These are phyloP conservation scores for Aphodius granarius DNA, from an alignment of 2,888 invertebrate species.

Conservation along the genomic window DNA sequence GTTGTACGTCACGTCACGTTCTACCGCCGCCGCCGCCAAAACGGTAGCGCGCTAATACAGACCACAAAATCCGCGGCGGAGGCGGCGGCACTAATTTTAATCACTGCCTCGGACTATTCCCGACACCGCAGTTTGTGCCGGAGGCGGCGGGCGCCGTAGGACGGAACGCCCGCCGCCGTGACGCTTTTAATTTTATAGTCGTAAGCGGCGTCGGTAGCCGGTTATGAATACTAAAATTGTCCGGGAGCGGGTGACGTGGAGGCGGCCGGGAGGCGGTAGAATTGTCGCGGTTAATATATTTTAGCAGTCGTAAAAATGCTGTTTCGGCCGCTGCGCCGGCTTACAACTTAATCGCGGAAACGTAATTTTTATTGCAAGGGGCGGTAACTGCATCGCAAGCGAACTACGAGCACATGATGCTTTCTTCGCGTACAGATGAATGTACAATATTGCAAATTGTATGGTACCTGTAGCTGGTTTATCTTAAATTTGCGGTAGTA, in stretches of 20 bases:
- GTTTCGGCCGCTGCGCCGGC: slow-evolving; percentile 3
- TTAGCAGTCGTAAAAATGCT: slow-evolving; percentile 12
- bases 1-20: background rate
- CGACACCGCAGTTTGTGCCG: background rate
- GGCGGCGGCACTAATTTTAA: background rate
- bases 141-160: background rate
- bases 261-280: background rate
- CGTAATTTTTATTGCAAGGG: background rate
- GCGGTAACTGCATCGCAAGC: background rate
- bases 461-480: no score
- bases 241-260: background rate
- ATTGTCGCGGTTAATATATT: slow-evolving; percentile 14
- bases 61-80: background rate
- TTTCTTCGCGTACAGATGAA: background rate
- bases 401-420: background rate
- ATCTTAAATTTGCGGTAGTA: no score
- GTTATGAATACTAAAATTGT: background rate
- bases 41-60: background rate
- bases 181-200: background rate
- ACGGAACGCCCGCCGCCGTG: background rate
- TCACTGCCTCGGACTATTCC: background rate
- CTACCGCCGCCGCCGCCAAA: background rate
- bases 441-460: background rate
- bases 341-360: slow-evolving; percentile 8
- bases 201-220: background rate